Evolutionary conservation across 2,797 vertebrate genomes (phyloP), one percentile per base, ranked within the genome.

Genomic region (Thaleichthys pacificus): DNA sequence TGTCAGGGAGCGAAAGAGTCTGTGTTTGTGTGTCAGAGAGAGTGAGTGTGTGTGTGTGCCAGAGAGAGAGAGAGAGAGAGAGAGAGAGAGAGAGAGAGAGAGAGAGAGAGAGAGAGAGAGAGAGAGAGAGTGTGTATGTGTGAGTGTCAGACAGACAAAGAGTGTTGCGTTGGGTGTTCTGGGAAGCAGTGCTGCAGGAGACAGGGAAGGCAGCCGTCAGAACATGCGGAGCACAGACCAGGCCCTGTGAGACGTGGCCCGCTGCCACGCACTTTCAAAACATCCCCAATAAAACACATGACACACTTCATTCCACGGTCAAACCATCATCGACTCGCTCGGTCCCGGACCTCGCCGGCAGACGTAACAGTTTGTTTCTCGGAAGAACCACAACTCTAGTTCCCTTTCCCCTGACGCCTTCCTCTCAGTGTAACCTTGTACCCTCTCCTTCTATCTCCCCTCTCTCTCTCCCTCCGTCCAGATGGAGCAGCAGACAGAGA

Each of bases 171-270:
- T 63, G 66, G 51, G 80, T 71, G 77, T 92, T 93, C 91, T 89
- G 89, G 91, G 91, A 93, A 93, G 78, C 73, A 12, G 11, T 80
- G 78, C 85, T 90, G 83, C 83, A 84, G 85, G 89, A 92, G 92
- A 89, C 87, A 87, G 77, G 78, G 78, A 80, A 81, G 81, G 84
- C 76, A 88, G 87, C 87, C 86, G 88, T 85, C 87, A 83, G 81
- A 88, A 89, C 89, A 91, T 82, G 89, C 82, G 78, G 74, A 61
- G 72, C 63, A 9, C 75, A 84, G 79, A 77, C 87, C 85, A 79
- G 88, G 76, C 79, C 81, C 76, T 80, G 84, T 89, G 82, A 47
- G 89, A 91, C 90, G 90, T 87, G 88, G 90, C 81, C 79, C 77
- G 58, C 79, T 80, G 81, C 79, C 80, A 82, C 83, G 77, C 83